Evolutionary conservation across 1,140 invertebrate genomes (phyloP).

Genomic region (Cyclina sinensis): DNA sequence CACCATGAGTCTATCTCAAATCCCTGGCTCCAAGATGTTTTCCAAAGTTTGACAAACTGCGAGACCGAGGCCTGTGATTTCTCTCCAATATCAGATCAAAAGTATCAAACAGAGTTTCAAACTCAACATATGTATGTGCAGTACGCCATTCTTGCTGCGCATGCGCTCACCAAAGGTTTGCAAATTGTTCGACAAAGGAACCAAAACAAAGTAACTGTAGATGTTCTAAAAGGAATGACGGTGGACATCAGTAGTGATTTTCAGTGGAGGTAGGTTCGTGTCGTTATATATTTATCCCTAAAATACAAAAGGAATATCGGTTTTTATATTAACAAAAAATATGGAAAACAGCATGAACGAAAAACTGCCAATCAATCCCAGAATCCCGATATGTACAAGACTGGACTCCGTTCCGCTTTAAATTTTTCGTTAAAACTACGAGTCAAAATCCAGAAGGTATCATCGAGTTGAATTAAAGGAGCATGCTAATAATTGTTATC

Average conservation of each 20-base stretch:
- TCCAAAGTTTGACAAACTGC: background rate
- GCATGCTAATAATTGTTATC: no score
- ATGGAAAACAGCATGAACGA: no score
- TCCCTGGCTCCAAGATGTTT: conserved; percentile 55
- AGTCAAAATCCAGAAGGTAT: no score
- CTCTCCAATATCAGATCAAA: background rate
- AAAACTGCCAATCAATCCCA: no score
- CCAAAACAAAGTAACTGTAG: background rate
- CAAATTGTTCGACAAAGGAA: background rate
- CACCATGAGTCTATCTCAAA: conserved; percentile 19
- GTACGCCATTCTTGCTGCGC: conserved; percentile 26
- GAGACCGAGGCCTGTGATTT: background rate
- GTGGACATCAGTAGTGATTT: background rate
- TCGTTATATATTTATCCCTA: no score
- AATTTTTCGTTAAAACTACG: no score
- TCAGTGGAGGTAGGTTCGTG: background rate
- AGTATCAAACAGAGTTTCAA: background rate
- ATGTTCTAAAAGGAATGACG: background rate
- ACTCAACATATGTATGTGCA: conserved; percentile 20
- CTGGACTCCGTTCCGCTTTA: no score
- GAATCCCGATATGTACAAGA: no score
- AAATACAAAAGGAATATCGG: no score
- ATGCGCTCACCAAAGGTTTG: background rate
- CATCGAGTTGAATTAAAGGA: no score
- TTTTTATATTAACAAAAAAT: no score